Percentiles rank a stretch among this genome's conserved stretches.
These are phyloP conservation scores for Popillia japonica DNA, from an alignment of 1,140 invertebrate species.

Conservation along the genomic window DNA sequence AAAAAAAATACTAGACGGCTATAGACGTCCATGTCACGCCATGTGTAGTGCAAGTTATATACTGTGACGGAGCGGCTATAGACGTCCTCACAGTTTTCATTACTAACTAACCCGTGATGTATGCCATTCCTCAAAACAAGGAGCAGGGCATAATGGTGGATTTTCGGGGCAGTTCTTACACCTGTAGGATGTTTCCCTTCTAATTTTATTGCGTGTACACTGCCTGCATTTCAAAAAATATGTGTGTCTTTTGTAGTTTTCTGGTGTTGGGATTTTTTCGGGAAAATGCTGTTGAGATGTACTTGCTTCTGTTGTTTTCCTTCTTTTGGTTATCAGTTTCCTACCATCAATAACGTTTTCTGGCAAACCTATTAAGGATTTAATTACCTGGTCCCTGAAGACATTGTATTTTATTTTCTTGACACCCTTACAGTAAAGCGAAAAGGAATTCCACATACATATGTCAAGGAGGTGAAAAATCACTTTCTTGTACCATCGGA, in stretches of 20 bases:
- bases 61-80: too few relatives aligned
- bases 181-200: neutral
- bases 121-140: neutral
- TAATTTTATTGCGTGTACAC: neutral
- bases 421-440: neutral
- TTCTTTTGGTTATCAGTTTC: neutral
- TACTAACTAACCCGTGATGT: neutral
- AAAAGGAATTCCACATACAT: slow-evolving; percentile 38
- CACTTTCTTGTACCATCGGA: slow-evolving; percentile 40
- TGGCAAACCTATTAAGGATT: neutral
- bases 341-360: neutral
- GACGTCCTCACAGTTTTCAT: too few relatives aligned
- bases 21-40: too few relatives aligned
- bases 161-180: neutral
- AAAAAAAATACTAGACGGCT: too few relatives aligned
- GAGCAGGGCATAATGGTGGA: neutral
- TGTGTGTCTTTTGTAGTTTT: neutral
- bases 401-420: neutral
- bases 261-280: too few relatives aligned
- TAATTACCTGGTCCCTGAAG: neutral
- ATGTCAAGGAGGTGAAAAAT: slow-evolving; percentile 40
- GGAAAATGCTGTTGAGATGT: neutral
- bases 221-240: neutral
- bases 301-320: neutral
- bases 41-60: too few relatives aligned